Evolutionary conservation across 2,113 vertebrate genomes (phyloP), one percentile per base, ranked within the genome.

Genomic region (Oxyruncus cristatus): DNA sequence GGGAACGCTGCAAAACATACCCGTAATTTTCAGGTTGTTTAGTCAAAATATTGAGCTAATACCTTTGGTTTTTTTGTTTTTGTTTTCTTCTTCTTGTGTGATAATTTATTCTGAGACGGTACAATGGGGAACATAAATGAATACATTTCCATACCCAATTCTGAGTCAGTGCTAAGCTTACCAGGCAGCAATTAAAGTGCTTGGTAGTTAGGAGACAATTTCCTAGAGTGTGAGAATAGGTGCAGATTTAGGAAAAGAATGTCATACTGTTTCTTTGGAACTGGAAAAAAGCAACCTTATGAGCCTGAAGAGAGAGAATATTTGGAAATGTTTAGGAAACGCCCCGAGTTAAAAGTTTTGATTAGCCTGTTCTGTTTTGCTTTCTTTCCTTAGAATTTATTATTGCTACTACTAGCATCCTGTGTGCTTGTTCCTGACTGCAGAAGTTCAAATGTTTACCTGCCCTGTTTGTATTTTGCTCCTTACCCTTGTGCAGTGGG

Each of bases 181-280:
- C 73, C 33, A 85, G 86, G 47, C 96, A 95, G 88, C 80, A 96
- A 95, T 94, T 93, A 94, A 93, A 92, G 61, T 81, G 73, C 83
- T 84, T 4, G 14, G 55, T 46, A 72, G 62, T 44, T 23, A 72
- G 83, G 76, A 88, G 83, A 74, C 74, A 2, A 84, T 80, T 87
- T 94, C 85, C 46, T 68, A 5, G n/a, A 53, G 53, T 58, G 47
- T 65, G 37, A 81, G 52, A 91, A 58, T 65, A 77, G 50, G 41
- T 68, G 35, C 32, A 22, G 66, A 33, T 82, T 85, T 42, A 55
- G 68, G 50, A 89, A 44, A 82, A 59, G 24, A 88, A 72, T 80
- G n/a, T 68, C 74, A 55, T 67, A 33, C 6, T 41, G 1, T 83
- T 83, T 88, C 7, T 81, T 86, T 78, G 52, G 32, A 91, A 37